Evolutionary conservation across 1,140 invertebrate genomes (phyloP).

Genomic region (Semibalanus balanoides): DNA sequence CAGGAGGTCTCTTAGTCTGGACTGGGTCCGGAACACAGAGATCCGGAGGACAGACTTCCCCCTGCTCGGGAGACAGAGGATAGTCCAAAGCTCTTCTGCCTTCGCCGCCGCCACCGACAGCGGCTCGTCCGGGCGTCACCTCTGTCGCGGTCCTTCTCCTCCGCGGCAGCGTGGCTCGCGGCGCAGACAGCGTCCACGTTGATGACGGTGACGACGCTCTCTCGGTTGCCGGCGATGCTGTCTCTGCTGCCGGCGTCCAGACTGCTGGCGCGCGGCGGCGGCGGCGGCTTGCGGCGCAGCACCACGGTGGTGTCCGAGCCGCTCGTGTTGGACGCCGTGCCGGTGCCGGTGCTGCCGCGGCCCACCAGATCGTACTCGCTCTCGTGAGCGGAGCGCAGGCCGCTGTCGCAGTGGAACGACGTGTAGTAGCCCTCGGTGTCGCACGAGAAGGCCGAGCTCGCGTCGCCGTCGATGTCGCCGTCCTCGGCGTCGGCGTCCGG

Average conservation of each 20-base stretch:
- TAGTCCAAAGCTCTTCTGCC: too few species aligned
- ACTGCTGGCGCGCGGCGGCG: slow-evolving; percentile 34
- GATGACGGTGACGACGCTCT: slow-evolving; percentile 25
- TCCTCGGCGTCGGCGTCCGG: slow-evolving; percentile 33
- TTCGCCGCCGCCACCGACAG: too few species aligned
- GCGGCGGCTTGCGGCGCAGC: slow-evolving; percentile 65
- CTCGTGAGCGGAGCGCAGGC: slow-evolving; percentile 42
- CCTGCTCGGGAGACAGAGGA: too few species aligned
- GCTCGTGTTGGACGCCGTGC: slow-evolving; percentile 7
- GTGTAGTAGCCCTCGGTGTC: slow-evolving; percentile 96
- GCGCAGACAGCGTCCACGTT: slow-evolving; percentile 35
- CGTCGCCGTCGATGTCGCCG: slow-evolving; percentile 70
- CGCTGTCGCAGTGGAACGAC: slow-evolving; percentile 90
- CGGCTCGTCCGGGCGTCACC: too few species aligned
- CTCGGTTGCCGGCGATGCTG: slow-evolving; percentile 23
- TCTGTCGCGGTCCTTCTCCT: too few species aligned
- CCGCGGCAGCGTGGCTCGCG: not conserved
- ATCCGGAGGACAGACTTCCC: too few species aligned
- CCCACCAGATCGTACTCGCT: slow-evolving; percentile 4
- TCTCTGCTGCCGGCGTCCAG: slow-evolving; percentile 22
- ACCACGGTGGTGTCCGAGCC: slow-evolving; percentile 3
- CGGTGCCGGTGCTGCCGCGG: slow-evolving; percentile 17
- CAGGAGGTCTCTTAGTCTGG: too few species aligned
- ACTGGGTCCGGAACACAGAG: too few species aligned
- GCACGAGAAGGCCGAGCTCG: slow-evolving; percentile 82